Base-by-base conservation (phyloP, 1,140 invertebrate species). In the Micrasema minimum region DNA sequence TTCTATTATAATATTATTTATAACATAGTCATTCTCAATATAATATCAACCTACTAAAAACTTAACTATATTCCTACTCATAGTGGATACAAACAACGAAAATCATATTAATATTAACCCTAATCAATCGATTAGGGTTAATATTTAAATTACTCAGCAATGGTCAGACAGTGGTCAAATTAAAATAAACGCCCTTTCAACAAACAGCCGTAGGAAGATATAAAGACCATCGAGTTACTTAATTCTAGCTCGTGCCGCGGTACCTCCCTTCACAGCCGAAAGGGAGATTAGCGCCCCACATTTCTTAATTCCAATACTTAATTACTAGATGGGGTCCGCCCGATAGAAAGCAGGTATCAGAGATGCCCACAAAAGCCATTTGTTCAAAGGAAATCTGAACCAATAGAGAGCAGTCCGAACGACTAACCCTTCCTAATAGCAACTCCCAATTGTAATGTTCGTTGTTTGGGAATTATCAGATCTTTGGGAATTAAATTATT, bases 291-390 rank as follows among this genome's bases (percentile, higher is more conserved):
- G 80, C 81, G 83, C 83, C 84, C 82, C 84, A n/a, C 81, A 83
- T 83, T 85, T 85, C 83, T 85, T 85, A 84, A 85, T 84, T 85
- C 84, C 83, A 84, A 84, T 85, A 83, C 84, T 85, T 85, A 85
- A 85, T 85, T 84, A 85, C 82, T 81, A 83, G 81, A 26, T 4
- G 37, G n/a, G 45, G 72, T 65, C 66, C 65, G 69, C 69, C 67
- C 51, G 66, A 68, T 70, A 43, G 1, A 20, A 9, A 43, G 23
- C n/a, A 31, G 41, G 35, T 48, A 50, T 65, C 26, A 16, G 9
- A 65, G 46, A 65, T 50, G 41, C 37, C 38, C 41, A 22, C 38
- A 22, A 45, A 62, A 57, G 53, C 12, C 35, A 37, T 51, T n/a
- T 51, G 6, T 41, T 65, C 26, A 59, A 12, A 37, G 23, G 18